Base-by-base conservation (phyloP, 2,113 vertebrate species). In the Rhegmatorhina hoffmannsi region DNA sequence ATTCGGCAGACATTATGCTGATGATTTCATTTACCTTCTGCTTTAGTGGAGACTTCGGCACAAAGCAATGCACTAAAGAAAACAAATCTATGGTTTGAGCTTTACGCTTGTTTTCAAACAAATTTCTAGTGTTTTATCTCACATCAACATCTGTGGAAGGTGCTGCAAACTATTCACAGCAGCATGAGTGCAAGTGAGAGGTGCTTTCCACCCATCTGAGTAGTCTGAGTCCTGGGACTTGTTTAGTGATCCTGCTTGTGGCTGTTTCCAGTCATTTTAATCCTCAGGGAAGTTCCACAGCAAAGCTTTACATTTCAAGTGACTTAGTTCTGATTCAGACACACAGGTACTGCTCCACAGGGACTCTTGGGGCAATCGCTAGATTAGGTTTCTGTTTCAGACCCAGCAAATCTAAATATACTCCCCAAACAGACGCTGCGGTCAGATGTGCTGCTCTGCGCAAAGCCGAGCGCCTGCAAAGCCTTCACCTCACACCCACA, bases 1-100 rank as follows among this genome's bases (percentile, higher is more conserved):
- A 78, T 84, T 84, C 66, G 68, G 28, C 17, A 43, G 49, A 64
- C 44, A 63, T 12, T 5, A 29, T 43, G 52, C 59, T 66, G 58
- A 90, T 75, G 23, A 83, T 73, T 87, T 73, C 40, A 76, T 95
- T 94, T 91, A 79, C 62, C 53, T 94, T 74, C 78, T 84, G 43
- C 55, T 93, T 73, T 77, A 77, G 67, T 29, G 34, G 25, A 93
- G 44, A 64, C 44, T 83, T 67, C 23, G 81, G 76, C 49, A 70
- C 1, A 10, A 64, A 77, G 40, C 2, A 26, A 85, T 6, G 24
- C 5, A 38, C 28, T 38, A 89, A 91, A 50, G 50, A 77, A 88
- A 95, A 72, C 28, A 78, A 87, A 91, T 28, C n/a, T 17, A 36
- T 2, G 5, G 25, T 46, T 33, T 62, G 58, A 82, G 81, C 31